A percentile compares a stretch with the other conserved stretches of the same genome.
These are phyloP conservation scores for Toxostoma redivivum DNA, from an alignment of 2,113 vertebrate species.

Conservation along the genomic window DNA sequence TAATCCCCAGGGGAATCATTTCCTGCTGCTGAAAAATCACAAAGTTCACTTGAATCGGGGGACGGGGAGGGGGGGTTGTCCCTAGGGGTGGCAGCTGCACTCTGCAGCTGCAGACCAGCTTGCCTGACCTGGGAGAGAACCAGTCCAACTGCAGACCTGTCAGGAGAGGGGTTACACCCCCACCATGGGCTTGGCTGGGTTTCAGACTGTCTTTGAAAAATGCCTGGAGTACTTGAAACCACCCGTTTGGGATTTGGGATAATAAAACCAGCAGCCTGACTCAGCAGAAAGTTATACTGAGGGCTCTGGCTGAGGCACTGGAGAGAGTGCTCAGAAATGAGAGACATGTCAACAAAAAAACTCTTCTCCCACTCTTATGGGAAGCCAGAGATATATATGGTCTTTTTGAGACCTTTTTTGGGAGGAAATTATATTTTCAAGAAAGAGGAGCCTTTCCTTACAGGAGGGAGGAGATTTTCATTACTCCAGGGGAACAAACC, in stretches of 20 bases:
- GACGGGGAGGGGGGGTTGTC: not conserved
- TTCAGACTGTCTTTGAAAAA: slow-evolving; percentile 31
- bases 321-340: not conserved
- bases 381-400: not conserved
- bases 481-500: fast-evolving
- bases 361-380: not conserved
- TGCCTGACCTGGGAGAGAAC: not conserved
- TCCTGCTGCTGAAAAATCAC: not conserved
- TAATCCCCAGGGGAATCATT: not conserved
- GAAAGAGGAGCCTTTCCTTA: not conserved
- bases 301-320: not conserved
- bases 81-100: not conserved
- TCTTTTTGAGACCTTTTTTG: not conserved
- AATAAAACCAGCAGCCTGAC: slow-evolving; percentile 3
- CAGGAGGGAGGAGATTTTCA: not conserved
- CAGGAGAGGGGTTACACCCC: not conserved
- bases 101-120: not conserved
- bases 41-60: not conserved
- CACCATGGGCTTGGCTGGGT: not conserved
- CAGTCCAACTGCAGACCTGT: not conserved
- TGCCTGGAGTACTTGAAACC: not conserved
- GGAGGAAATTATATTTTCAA: not conserved
- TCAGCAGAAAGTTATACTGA: not conserved
- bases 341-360: not conserved
- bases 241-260: not conserved